These are phyloP conservation scores for Drosophila virilis DNA, from an alignment of 1,140 invertebrate species.

Conservation along the genomic window DNA sequence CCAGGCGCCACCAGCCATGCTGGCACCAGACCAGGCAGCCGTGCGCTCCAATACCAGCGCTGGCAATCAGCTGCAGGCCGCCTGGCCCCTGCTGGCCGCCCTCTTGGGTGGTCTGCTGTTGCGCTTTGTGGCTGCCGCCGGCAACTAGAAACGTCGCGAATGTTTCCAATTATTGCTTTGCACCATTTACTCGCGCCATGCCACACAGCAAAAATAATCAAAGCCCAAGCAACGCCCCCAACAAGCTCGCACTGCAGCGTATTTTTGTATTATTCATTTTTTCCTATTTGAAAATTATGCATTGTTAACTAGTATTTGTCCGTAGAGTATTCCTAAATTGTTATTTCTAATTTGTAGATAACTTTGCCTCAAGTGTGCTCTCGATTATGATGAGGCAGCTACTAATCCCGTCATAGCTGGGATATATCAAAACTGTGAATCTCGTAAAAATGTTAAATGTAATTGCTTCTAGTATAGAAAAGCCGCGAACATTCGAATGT, in stretches of 20 bases:
- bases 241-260: neutral
- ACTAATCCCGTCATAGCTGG: conserved; percentile 1
- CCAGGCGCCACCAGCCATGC: conserved; percentile 40
- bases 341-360: conserved; percentile 21
- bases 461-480: conserved; percentile 4
- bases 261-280: neutral
- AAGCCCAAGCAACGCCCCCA: neutral
- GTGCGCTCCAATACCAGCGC: conserved; percentile 50
- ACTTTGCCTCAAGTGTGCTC: conserved; percentile 16
- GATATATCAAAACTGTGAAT: conserved; percentile 36
- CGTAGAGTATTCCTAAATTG: conserved; percentile 25
- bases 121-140: conserved; percentile 4
- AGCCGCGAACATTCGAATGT: conserved; percentile 51
- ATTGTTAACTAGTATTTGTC: conserved; percentile 36
- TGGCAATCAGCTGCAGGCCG: neutral
- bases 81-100: conserved; percentile 9
- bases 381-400: conserved; percentile 21
- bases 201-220: neutral
- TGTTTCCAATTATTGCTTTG: conserved; percentile 23
- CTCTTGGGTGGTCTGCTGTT: conserved; percentile 2
- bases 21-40: conserved; percentile 62
- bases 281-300: conserved; percentile 7
- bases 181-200: conserved; percentile 18
- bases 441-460: conserved; percentile 18
- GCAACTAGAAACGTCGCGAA: conserved; percentile 25